phyloP scores from a whole-genome alignment of 2,888 invertebrate genomes.

The Globia sparganii region DNA sequence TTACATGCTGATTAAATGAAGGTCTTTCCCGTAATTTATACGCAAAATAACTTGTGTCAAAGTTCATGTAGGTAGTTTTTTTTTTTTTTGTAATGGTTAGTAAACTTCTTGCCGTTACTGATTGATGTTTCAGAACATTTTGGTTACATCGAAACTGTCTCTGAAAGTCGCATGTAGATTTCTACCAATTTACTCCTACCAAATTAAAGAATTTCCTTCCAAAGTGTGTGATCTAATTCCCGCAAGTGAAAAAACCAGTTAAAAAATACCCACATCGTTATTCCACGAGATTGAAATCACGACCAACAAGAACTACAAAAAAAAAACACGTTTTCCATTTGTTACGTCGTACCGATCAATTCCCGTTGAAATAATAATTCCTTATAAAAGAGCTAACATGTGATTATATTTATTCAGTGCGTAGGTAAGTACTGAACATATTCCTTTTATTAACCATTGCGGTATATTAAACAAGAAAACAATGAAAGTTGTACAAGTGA shows the following conservation, averaged over 20 bases:
- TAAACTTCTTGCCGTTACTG: too few relatives aligned
- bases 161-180: too few relatives aligned
- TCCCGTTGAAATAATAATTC: not conserved
- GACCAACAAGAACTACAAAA: not conserved
- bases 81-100: too few relatives aligned
- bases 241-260: not conserved
- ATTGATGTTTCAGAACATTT: too few relatives aligned
- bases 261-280: not conserved
- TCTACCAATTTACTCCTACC: too few relatives aligned
- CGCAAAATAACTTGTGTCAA: too few relatives aligned
- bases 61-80: too few relatives aligned
- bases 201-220: too few relatives aligned
- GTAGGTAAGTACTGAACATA: not conserved
- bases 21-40: too few relatives aligned
- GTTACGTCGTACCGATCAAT: not conserved
- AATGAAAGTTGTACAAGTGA: slow-evolving; percentile 10
- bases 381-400: slow-evolving; percentile 9
- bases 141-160: too few relatives aligned
- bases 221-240: not conserved
- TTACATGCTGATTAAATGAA: too few relatives aligned
- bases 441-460: slow-evolving; percentile 5
- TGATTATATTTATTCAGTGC: slow-evolving; percentile 12
- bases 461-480: not conserved
- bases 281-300: not conserved
- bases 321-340: not conserved